Evolutionary conservation across 1,140 invertebrate genomes (phyloP).

Genomic region (Drusus annulatus): DNA sequence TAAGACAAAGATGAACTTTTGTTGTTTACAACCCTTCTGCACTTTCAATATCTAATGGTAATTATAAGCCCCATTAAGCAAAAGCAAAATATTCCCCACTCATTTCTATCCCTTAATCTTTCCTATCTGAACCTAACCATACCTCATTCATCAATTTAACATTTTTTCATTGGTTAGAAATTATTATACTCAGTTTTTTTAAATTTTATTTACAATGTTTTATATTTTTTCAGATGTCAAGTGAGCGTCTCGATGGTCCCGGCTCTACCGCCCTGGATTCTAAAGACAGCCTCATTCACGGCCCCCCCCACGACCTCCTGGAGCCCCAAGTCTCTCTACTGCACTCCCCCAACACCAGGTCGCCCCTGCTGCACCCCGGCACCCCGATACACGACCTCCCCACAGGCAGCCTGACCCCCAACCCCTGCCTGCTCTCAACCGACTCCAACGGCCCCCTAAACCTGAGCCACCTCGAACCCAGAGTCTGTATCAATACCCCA

Average conservation of each 20-base stretch:
- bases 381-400: slow-evolving; percentile 64
- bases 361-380: slow-evolving; percentile 60
- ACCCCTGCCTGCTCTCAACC: slow-evolving; percentile 53
- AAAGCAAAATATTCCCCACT: too few species aligned
- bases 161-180: too few species aligned
- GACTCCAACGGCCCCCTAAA: slow-evolving; percentile 67
- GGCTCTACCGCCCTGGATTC: slow-evolving; percentile 40
- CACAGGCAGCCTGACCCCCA: slow-evolving; percentile 55
- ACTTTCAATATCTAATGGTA: too few species aligned
- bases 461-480: slow-evolving; percentile 66
- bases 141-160: too few species aligned
- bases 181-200: not conserved
- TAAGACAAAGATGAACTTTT: too few species aligned
- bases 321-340: slow-evolving; percentile 36
- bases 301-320: slow-evolving; percentile 20
- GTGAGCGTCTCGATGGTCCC: slow-evolving; percentile 49
- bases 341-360: slow-evolving; percentile 36
- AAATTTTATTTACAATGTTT: not conserved
- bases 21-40: too few species aligned
- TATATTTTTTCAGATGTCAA: slow-evolving; percentile 54
- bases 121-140: too few species aligned
- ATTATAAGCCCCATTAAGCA: too few species aligned
- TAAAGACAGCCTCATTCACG: slow-evolving; percentile 42
- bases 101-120: too few species aligned
- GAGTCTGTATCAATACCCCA: slow-evolving; percentile 45